Evolutionary conservation across 2,113 vertebrate genomes (phyloP).

Genomic region (Pseudopipra pipra): DNA sequence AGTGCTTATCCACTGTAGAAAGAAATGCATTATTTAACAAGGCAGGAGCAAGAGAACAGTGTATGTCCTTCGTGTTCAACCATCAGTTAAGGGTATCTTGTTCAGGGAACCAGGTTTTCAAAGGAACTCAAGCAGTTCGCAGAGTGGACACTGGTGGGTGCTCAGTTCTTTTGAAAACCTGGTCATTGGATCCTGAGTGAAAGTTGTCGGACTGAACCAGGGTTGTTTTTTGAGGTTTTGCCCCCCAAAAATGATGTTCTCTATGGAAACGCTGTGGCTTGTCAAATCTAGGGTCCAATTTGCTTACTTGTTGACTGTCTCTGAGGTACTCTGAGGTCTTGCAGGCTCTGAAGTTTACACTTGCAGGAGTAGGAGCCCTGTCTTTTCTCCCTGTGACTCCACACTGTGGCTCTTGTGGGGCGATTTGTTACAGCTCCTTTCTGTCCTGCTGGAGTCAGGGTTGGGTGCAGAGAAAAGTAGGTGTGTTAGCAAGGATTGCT

Average conservation of each 20-base stretch:
- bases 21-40: neutral
- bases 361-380: neutral
- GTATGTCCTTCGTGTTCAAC: neutral
- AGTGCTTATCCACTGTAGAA: neutral
- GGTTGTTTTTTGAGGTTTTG: neutral
- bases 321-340: neutral
- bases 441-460: neutral
- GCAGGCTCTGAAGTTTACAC: neutral
- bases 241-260: neutral
- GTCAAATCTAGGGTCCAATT: neutral
- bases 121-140: neutral
- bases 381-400: neutral
- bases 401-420: fast-evolving
- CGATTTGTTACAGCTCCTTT: neutral
- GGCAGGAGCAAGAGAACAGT: neutral
- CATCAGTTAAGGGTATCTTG: neutral
- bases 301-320: neutral
- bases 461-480: neutral
- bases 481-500: neutral
- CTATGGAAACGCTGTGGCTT: neutral
- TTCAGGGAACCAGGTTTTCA: neutral
- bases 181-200: neutral
- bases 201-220: neutral
- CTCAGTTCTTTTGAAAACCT: neutral
- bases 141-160: neutral